These are phyloP conservation scores for Pteropus alecto DNA, from an alignment of 2,113 vertebrate genomes.

Conservation along the genomic window DNA sequence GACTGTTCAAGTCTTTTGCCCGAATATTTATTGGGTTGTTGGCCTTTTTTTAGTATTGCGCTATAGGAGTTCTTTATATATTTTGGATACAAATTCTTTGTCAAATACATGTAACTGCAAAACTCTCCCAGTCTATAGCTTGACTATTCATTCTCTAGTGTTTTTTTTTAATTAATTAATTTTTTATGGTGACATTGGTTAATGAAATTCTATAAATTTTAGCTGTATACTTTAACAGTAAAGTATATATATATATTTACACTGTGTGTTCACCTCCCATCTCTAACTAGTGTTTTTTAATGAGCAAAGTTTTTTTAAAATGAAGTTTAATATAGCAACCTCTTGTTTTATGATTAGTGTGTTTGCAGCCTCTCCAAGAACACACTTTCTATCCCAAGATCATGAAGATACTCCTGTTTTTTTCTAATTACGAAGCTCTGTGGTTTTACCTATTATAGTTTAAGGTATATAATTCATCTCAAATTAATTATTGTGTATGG, in stretches of 20 bases:
- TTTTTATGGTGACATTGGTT: no score
- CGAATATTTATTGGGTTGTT: not conserved
- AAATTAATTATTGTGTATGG: not conserved
- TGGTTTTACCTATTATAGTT: not conserved
- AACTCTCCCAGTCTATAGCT: not conserved
- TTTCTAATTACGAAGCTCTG: not conserved
- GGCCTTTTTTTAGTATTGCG: not conserved
- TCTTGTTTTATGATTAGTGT: not conserved
- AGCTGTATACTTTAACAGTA: no score
- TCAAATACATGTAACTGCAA: not conserved
- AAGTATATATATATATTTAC: no score
- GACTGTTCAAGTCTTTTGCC: not conserved
- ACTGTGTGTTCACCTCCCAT: no score
- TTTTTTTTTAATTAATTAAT: no score
- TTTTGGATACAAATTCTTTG: not conserved
- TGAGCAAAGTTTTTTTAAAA: not conserved
- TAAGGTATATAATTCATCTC: not conserved
- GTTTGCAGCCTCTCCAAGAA: not conserved
- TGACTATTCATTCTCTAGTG: not conserved
- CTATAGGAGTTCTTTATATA: not conserved
- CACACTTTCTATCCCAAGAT: not conserved
- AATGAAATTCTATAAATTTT: no score
- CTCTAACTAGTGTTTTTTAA: not conserved
- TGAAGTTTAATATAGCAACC: not conserved
- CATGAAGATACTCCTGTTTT: not conserved